These are phyloP conservation scores for Rhagium mordax DNA, from an alignment of 2,888 invertebrate genomes.

Conservation along the genomic window DNA sequence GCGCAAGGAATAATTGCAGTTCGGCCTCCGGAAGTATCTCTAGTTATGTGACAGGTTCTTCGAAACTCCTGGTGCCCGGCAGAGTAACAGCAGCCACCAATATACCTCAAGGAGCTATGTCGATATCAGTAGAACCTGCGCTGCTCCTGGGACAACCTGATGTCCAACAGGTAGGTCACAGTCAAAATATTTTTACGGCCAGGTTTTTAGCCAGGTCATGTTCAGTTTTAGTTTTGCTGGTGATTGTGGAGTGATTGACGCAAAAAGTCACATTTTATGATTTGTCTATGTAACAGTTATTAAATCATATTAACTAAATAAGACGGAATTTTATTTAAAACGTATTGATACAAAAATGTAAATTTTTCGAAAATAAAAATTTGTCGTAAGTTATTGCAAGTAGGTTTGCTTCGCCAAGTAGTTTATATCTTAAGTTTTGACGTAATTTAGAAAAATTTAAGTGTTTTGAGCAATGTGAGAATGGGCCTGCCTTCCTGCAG, in stretches of 20 bases:
- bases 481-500: too few relatives aligned
- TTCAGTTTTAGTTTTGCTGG: not conserved
- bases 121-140: constrained; percentile 61
- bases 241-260: not conserved
- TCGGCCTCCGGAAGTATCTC: constrained; percentile 51
- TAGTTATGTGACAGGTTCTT: constrained; percentile 61
- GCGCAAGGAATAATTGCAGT: constrained; percentile 40
- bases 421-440: too few relatives aligned
- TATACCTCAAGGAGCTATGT: constrained; percentile 65
- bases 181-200: constrained; percentile 14
- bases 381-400: too few relatives aligned
- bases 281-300: too few relatives aligned
- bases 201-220: not conserved
- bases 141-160: constrained; percentile 64
- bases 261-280: not conserved
- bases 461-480: too few relatives aligned
- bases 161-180: constrained; percentile 63
- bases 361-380: too few relatives aligned
- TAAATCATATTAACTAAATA: too few relatives aligned
- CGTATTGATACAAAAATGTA: too few relatives aligned
- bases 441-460: too few relatives aligned
- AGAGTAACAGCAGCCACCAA: constrained; percentile 62
- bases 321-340: too few relatives aligned
- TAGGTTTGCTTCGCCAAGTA: too few relatives aligned
- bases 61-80: constrained; percentile 65